Evolutionary conservation across 2,113 vertebrate genomes (phyloP).

Genomic region (Daphoenositta chrysoptera): DNA sequence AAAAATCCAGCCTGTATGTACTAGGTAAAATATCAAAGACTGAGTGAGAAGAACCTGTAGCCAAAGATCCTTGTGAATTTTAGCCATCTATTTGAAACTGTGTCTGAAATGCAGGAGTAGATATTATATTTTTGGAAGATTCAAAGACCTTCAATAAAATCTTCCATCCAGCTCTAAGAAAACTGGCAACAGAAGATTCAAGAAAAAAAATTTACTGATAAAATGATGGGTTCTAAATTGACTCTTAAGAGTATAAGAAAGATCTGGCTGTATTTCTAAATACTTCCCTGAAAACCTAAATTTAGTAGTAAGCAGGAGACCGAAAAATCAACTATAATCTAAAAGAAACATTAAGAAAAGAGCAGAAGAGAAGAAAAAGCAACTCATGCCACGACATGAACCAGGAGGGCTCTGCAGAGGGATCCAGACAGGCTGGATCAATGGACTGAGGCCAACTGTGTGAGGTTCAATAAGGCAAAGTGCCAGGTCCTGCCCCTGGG

Average conservation of each 20-base stretch:
- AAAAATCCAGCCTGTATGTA: accelerated
- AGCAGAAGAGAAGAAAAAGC: neutral
- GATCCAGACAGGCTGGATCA: neutral
- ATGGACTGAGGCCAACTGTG: neutral
- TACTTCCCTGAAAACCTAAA: neutral
- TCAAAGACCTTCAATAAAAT: neutral
- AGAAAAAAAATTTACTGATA: neutral
- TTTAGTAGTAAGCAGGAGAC: neutral
- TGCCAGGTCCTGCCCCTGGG: neutral
- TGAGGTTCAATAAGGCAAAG: neutral
- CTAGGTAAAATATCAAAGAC: neutral
- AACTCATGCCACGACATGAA: neutral
- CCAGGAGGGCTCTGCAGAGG: neutral
- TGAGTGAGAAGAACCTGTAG: neutral
- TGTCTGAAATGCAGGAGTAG: neutral
- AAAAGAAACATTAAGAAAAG: neutral
- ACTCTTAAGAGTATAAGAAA: neutral
- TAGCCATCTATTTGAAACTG: neutral
- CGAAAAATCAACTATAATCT: neutral
- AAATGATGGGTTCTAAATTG: neutral
- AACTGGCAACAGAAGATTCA: neutral
- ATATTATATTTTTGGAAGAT: neutral
- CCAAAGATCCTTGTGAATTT: neutral
- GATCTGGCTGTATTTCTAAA: neutral
- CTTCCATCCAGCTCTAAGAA: neutral